A percentile compares a stretch with the other conserved stretches of the same genome.
Evolutionary conservation across 2,888 invertebrate genomes (phyloP).

Genomic region (Hedya salicella): DNA sequence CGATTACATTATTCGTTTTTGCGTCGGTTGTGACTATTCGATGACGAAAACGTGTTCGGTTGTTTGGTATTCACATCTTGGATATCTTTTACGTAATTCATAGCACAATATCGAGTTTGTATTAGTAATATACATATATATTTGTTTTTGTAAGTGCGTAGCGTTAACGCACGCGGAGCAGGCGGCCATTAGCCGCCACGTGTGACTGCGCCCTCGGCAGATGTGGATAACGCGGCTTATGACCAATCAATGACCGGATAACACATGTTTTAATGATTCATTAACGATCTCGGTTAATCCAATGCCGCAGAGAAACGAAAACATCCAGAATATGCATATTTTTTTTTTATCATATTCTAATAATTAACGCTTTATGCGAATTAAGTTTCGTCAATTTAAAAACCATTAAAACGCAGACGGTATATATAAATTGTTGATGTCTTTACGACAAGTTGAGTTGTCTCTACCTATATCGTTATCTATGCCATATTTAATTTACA

Average conservation of each 20-base stretch:
- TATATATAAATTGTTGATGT: slow-evolving; percentile 27
- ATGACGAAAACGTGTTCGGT: slow-evolving; percentile 51
- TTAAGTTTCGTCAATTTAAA: slow-evolving; percentile 15
- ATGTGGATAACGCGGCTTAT: slow-evolving; percentile 61
- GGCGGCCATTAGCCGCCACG: slow-evolving; percentile 67
- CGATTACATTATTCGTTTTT: slow-evolving; percentile 57
- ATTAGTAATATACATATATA: slow-evolving; percentile 26
- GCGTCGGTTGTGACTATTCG: slow-evolving; percentile 50
- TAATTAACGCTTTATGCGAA: slow-evolving; percentile 17
- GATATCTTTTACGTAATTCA: slow-evolving; percentile 31
- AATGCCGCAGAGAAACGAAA: neutral
- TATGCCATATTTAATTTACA: slow-evolving; percentile 59
- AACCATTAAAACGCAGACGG: slow-evolving; percentile 11
- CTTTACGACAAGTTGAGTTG: slow-evolving; percentile 25
- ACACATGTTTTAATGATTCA: slow-evolving; percentile 61
- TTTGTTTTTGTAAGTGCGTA: slow-evolving; percentile 52
- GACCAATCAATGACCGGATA: slow-evolving; percentile 55
- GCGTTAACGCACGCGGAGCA: slow-evolving; percentile 60
- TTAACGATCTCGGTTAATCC: slow-evolving; percentile 50
- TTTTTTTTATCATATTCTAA: slow-evolving; percentile 15
- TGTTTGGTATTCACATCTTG: slow-evolving; percentile 25
- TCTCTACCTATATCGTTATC: slow-evolving; percentile 46
- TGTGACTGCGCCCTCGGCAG: slow-evolving; percentile 66
- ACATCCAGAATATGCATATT: slow-evolving; percentile 14
- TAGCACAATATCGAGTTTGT: slow-evolving; percentile 23